Conservation (phyloP, 1,140 invertebrate genomes). For the Lasioglossum albipes region DNA sequence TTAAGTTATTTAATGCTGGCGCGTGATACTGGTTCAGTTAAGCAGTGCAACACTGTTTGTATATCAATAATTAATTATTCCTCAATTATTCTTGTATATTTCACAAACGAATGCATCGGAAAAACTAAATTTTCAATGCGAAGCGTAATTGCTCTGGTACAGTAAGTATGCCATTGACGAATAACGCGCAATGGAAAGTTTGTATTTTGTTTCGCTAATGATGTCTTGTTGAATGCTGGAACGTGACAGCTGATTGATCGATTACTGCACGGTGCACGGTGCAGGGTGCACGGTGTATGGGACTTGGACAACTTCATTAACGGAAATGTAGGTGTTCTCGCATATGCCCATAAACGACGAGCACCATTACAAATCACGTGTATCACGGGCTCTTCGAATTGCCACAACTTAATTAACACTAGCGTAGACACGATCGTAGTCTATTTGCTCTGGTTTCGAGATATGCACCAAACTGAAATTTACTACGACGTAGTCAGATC, state of each 20-base stretch:
- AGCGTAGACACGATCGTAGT: conserved; percentile 1
- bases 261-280: background rate
- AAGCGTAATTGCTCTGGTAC: background rate
- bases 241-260: background rate
- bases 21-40: no score
- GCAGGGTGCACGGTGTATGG: background rate
- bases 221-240: background rate
- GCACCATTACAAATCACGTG: conserved; percentile 36
- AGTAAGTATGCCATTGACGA: background rate
- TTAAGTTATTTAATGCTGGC: no score
- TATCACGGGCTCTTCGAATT: conserved; percentile 13
- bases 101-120: no score
- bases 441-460: background rate
- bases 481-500: background rate
- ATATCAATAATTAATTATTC: no score
- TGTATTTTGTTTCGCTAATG: background rate
- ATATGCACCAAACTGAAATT: background rate
- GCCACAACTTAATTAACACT: conserved; percentile 29
- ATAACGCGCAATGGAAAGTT: background rate
- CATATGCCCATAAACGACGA: conserved; percentile 35
- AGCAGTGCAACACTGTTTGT: no score
- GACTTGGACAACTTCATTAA: conserved; percentile 21
- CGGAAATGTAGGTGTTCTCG: conserved; percentile 23
- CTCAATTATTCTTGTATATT: no score
- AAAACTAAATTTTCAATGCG: background rate